Percentiles rank a stretch among this genome's conserved stretches.
phyloP scores from a whole-genome alignment of 2,797 vertebrate genomes.

The Sebastiscus albofasciatus region DNA sequence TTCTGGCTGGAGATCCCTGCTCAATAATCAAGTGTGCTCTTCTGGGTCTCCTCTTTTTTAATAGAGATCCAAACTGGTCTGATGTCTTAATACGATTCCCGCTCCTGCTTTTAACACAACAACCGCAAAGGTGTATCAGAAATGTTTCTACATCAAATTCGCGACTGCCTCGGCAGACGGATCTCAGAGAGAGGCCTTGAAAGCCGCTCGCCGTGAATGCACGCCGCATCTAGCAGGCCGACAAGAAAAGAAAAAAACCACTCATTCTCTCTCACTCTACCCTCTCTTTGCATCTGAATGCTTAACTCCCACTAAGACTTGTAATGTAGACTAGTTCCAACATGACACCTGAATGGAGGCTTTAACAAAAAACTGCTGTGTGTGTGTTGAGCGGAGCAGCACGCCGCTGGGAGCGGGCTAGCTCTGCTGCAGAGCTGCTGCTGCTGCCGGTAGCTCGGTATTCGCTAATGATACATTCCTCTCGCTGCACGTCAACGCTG shows the following conservation, averaged over 20 bases:
- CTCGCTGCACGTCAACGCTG: constrained; percentile 54
- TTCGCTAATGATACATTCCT: constrained; percentile 75
- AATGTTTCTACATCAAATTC: neutral
- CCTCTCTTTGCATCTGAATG: constrained; percentile 48
- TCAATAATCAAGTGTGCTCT: constrained; percentile 27
- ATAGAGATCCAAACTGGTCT: neutral
- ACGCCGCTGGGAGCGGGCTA: constrained; percentile 36
- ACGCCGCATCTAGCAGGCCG: constrained; percentile 66
- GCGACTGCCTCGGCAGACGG: constrained; percentile 75
- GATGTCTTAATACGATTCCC: neutral
- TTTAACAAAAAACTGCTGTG: constrained; percentile 47
- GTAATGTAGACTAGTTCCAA: constrained; percentile 53
- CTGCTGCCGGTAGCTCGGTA: constrained; percentile 44
- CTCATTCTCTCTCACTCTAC: constrained; percentile 25
- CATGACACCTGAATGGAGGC: constrained; percentile 66
- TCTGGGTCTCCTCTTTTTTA: neutral
- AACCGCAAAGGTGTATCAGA: neutral
- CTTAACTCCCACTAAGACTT: constrained; percentile 50
- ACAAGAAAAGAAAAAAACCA: constrained; percentile 66
- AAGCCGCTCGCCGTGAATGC: constrained; percentile 77
- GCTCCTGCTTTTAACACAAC: neutral
- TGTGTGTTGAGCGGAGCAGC: constrained; percentile 38
- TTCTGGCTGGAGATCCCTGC: constrained; percentile 18
- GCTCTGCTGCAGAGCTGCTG: constrained; percentile 34
- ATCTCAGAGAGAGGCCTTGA: constrained; percentile 80